Conservation (phyloP, 2,113 vertebrate genomes). For the Verasper variegatus region DNA sequence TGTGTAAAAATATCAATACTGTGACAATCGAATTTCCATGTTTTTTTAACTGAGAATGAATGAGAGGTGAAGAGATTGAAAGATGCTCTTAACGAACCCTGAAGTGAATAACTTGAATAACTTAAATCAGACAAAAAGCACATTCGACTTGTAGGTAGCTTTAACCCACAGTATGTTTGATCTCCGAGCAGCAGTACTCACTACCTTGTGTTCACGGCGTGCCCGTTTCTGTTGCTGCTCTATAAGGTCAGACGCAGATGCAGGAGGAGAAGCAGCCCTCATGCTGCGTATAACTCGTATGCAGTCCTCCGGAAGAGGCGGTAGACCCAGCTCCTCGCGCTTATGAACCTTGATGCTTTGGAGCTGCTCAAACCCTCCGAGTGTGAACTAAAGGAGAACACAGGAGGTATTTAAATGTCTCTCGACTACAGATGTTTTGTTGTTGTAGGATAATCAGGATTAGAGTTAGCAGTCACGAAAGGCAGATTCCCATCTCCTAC, state of each 20-base stretch:
- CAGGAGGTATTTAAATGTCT: neutral
- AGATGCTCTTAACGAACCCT: neutral
- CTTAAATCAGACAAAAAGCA: too few species aligned
- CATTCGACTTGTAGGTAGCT: neutral
- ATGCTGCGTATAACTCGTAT: slow-evolving; percentile 95
- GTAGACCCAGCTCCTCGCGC: slow-evolving; percentile 87
- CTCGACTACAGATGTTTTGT: neutral
- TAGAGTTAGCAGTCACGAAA: too few species aligned
- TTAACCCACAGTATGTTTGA: neutral
- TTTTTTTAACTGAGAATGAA: neutral
- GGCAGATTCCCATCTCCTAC: slow-evolving; percentile 78
- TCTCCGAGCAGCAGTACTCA: neutral
- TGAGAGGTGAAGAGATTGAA: neutral
- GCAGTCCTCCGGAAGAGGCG: slow-evolving; percentile 94
- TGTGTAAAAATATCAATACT: neutral
- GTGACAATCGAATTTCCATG: neutral
- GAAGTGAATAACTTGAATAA: neutral
- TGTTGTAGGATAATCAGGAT: neutral
- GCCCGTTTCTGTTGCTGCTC: slow-evolving; percentile 98
- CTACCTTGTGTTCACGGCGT: slow-evolving; percentile 94
- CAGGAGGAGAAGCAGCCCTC: slow-evolving; percentile 95
- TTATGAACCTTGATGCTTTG: slow-evolving; percentile 91
- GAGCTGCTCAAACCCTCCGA: slow-evolving; percentile 96
- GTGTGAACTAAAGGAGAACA: slow-evolving; percentile 86
- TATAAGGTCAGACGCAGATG: slow-evolving; percentile 96